Evolutionary conservation across 2,797 vertebrate species (phyloP).

Genomic region (Gadopsis bispinosus): DNA sequence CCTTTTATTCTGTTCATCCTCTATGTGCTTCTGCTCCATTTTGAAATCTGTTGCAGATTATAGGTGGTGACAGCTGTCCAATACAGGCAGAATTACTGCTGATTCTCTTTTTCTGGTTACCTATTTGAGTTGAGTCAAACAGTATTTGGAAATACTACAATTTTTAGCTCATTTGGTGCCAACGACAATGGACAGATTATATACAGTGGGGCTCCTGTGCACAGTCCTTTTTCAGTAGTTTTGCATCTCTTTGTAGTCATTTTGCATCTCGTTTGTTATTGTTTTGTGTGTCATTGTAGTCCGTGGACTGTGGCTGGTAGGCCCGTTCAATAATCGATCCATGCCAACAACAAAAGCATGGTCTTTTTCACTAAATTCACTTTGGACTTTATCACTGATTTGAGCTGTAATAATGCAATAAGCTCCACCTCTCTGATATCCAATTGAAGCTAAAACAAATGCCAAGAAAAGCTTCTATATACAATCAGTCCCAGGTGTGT

Average conservation of each 20-base stretch:
- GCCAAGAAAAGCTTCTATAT: constrained; percentile 12
- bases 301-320: background rate
- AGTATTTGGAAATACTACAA: constrained; percentile 7
- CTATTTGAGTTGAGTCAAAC: constrained; percentile 30
- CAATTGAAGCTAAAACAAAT: constrained; percentile 35
- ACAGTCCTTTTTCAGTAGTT: background rate
- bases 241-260: background rate
- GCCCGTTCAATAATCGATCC: background rate
- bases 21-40: constrained; percentile 29
- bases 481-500: constrained; percentile 37
- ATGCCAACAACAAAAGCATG: constrained; percentile 9
- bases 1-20: constrained; percentile 25
- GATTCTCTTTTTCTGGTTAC: constrained; percentile 28
- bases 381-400: constrained; percentile 2
- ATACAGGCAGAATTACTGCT: constrained; percentile 5
- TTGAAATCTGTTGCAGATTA: constrained; percentile 52
- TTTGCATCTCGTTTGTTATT: background rate
- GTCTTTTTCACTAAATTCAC: background rate
- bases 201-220: background rate
- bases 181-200: background rate
- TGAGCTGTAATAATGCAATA: constrained; percentile 14
- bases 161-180: constrained; percentile 4
- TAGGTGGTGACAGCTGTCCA: constrained; percentile 38
- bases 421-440: constrained; percentile 17
- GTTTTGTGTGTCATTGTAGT: background rate